phyloP scores from a whole-genome alignment of 2,113 vertebrate species.

The Lepisosteus osseus region DNA sequence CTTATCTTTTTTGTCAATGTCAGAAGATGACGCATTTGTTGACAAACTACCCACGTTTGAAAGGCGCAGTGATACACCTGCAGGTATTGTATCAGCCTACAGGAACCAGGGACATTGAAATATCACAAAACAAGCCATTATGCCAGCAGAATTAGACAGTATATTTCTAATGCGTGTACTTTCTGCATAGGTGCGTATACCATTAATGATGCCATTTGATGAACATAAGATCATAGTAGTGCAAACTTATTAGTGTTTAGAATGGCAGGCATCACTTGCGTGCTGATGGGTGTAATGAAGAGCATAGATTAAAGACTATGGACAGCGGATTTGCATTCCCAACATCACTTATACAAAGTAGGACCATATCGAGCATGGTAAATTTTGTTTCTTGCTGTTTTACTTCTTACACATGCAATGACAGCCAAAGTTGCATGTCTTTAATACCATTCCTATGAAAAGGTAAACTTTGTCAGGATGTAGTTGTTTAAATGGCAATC shows the following conservation, averaged over 20 bases:
- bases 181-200: slow-evolving; percentile 21
- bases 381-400: background rate
- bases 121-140: slow-evolving; percentile 46
- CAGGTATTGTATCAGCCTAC: slow-evolving; percentile 75
- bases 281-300: slow-evolving; percentile 49
- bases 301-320: background rate
- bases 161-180: background rate
- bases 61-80: slow-evolving; percentile 76
- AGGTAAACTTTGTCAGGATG: too few species aligned
- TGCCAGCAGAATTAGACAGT: slow-evolving; percentile 42
- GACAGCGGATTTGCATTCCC: background rate
- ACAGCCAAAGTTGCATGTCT: too few species aligned
- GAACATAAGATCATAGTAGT: slow-evolving; percentile 13
- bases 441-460: too few species aligned
- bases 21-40: slow-evolving; percentile 87
- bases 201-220: slow-evolving; percentile 16
- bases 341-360: background rate
- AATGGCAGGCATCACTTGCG: slow-evolving; percentile 42
- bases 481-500: too few species aligned
- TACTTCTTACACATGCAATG: too few species aligned
- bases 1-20: slow-evolving; percentile 67
- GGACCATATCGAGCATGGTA: background rate
- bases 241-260: background rate
- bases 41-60: slow-evolving; percentile 86
- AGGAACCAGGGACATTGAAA: slow-evolving; percentile 3